Evolutionary conservation across 1,140 invertebrate genomes (phyloP).

Genomic region (Phortica variegata): DNA sequence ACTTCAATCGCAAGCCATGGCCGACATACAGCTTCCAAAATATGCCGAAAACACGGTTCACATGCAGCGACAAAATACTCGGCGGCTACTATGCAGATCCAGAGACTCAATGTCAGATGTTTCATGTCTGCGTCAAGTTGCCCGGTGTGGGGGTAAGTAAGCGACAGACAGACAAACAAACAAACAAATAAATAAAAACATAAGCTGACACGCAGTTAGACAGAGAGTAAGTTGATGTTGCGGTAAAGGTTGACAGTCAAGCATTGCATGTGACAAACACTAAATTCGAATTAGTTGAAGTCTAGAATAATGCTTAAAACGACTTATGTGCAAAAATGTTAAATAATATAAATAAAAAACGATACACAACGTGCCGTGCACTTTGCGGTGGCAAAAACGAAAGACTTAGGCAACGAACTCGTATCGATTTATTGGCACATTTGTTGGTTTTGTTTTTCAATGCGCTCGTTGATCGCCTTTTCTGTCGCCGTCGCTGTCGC

Average conservation of each 20-base stretch:
- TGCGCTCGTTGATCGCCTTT: too few relatives aligned
- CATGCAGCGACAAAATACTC: constrained; percentile 82
- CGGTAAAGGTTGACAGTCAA: too few relatives aligned
- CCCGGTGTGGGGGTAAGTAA: constrained; percentile 69
- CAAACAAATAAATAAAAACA: too few relatives aligned
- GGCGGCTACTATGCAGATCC: constrained; percentile 90
- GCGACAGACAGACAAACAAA: neutral
- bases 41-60: constrained; percentile 84
- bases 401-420: constrained; percentile 28
- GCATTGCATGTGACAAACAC: too few relatives aligned
- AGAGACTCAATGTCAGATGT: constrained; percentile 89
- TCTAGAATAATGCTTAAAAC: too few relatives aligned
- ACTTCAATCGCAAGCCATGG: constrained; percentile 43
- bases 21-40: constrained; percentile 75
- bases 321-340: too few relatives aligned
- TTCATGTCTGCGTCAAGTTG: constrained; percentile 85
- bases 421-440: neutral
- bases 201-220: too few relatives aligned
- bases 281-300: too few relatives aligned
- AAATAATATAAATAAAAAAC: too few relatives aligned
- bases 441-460: too few relatives aligned
- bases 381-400: constrained; percentile 3
- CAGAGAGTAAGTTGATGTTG: too few relatives aligned
- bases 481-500: neutral
- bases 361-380: neutral